These are phyloP conservation scores for Notodonta ziczac DNA, from an alignment of 2,888 invertebrate genomes.

Conservation along the genomic window DNA sequence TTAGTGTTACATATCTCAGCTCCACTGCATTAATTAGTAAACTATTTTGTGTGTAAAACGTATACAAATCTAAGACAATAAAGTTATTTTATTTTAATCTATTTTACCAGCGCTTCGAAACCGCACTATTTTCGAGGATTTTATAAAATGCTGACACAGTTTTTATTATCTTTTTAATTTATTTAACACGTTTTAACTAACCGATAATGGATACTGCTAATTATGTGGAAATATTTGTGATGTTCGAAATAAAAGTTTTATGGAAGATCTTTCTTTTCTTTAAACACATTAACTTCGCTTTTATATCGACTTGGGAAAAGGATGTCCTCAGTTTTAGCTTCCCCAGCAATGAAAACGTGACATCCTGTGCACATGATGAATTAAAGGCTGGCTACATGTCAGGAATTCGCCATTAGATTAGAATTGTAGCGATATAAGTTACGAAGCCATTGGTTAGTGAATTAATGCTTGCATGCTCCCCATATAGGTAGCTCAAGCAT, in stretches of 20 bases:
- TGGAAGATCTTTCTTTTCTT: conserved; percentile 23
- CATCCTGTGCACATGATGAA: not conserved
- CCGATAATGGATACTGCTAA: conserved; percentile 45
- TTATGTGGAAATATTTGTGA: conserved; percentile 70
- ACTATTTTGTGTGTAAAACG: not conserved
- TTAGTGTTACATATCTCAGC: not conserved
- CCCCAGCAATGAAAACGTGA: not conserved
- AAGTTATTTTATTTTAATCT: conserved; percentile 9
- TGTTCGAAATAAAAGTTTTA: conserved; percentile 68
- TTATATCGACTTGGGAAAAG: not conserved
- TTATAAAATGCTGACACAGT: conserved; percentile 41
- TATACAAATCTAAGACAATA: conserved; percentile 21
- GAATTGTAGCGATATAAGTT: too few species aligned
- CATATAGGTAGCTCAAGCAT: too few species aligned
- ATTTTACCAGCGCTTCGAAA: conserved; percentile 12
- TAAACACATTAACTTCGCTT: not conserved
- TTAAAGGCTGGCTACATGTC: too few species aligned
- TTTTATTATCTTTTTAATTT: conserved; percentile 41
- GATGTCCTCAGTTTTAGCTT: not conserved
- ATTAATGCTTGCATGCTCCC: too few species aligned
- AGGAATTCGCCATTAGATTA: too few species aligned
- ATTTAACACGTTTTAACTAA: conserved; percentile 46
- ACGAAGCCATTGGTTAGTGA: too few species aligned
- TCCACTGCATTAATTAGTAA: not conserved
- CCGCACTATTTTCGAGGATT: conserved; percentile 24